Evolutionary conservation across 1,140 invertebrate species (phyloP).

Genomic region (Bombus pascuorum): DNA sequence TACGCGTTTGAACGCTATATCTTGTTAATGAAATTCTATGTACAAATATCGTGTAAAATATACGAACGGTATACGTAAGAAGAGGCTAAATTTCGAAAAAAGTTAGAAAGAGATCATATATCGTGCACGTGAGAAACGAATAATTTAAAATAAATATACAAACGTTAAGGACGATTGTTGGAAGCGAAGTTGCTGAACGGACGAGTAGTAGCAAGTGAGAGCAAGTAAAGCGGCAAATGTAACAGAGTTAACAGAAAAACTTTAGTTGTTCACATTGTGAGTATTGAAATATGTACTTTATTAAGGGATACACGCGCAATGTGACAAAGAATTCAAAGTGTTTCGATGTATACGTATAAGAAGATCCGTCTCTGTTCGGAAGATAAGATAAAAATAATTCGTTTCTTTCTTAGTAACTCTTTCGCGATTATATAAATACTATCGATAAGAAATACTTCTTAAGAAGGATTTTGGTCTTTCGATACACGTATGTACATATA

Average conservation of each 20-base stretch:
- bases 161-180: not conserved
- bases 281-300: constrained; percentile 14
- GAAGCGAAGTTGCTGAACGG: not conserved
- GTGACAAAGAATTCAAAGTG: constrained; percentile 11
- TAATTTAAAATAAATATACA: not conserved
- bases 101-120: not conserved
- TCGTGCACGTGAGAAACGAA: not conserved
- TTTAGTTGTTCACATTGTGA: constrained; percentile 32
- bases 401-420: constrained; percentile 14
- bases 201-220: not conserved
- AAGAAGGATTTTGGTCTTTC: constrained; percentile 47
- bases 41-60: constrained; percentile 17
- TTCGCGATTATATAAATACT: constrained; percentile 32
- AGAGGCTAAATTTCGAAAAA: not conserved
- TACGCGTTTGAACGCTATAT: constrained; percentile 4
- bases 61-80: not conserved
- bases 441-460: constrained; percentile 30
- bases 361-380: constrained; percentile 24
- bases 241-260: constrained; percentile 47
- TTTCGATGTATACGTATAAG: constrained; percentile 23
- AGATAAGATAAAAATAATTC: constrained; percentile 52
- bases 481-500: constrained; percentile 24
- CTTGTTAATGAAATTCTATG: not conserved
- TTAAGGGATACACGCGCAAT: constrained; percentile 34
- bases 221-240: constrained; percentile 4